Conservation (phyloP, 2,888 invertebrate species). For the Eugnorisma glareosa region DNA sequence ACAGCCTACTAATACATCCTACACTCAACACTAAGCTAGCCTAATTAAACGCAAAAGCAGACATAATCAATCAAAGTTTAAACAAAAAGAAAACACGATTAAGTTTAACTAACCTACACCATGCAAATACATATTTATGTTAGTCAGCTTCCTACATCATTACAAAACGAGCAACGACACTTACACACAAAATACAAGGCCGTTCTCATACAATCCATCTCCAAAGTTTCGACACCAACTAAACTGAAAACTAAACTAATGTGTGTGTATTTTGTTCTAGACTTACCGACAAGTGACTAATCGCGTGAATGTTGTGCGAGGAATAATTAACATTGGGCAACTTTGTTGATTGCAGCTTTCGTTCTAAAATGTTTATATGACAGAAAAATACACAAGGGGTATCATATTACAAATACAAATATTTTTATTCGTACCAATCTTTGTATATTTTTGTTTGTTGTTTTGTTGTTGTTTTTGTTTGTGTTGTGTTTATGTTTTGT, state of each 20-base stretch:
- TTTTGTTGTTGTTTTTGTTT: no score
- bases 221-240: conserved; percentile 46
- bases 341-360: conserved; percentile 11
- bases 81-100: not conserved
- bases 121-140: not conserved
- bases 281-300: conserved; percentile 48
- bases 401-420: no score
- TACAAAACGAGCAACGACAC: conserved; percentile 46
- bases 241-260: conserved; percentile 50
- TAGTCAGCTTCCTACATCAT: conserved; percentile 33
- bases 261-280: conserved; percentile 47
- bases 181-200: conserved; percentile 48
- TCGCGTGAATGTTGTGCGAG: conserved; percentile 20
- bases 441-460: no score
- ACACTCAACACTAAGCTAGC: not conserved
- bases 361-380: conserved; percentile 1
- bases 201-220: conserved; percentile 47
- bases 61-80: conserved; percentile 12
- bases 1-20: not conserved
- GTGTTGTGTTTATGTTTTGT: no score
- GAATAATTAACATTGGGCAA: conserved; percentile 52
- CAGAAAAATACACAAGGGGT: not conserved
- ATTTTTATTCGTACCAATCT: no score
- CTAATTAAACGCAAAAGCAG: not conserved
- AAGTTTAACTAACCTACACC: conserved; percentile 1